These are phyloP conservation scores for Ictidomys tridecemlineatus DNA, from an alignment of 2,113 vertebrate species.

Conservation along the genomic window DNA sequence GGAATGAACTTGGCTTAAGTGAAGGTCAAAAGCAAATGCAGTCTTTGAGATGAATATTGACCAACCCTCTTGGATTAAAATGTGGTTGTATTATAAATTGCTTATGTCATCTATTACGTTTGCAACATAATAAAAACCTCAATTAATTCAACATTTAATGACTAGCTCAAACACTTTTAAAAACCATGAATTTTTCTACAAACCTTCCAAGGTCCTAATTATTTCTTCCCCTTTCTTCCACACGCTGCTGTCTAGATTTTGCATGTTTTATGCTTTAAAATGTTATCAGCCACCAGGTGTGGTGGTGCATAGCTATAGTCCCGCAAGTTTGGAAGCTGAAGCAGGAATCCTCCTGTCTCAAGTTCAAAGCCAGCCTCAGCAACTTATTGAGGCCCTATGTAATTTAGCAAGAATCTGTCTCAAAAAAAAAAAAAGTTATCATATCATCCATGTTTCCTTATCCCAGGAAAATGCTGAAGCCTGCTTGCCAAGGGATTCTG, in stretches of 20 bases:
- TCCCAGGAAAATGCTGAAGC: background rate
- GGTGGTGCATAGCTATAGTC: too few relatives aligned
- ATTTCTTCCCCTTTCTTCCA: background rate
- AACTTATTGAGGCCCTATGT: too few relatives aligned
- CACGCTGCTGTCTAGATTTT: background rate
- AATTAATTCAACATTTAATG: background rate
- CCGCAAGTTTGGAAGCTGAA: too few relatives aligned
- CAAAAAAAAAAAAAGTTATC: too few relatives aligned
- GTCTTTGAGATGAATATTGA: background rate
- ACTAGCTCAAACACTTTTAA: background rate
- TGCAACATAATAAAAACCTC: background rate
- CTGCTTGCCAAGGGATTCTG: background rate
- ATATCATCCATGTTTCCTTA: too few relatives aligned
- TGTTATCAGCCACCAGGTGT: background rate
- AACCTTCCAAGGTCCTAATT: background rate
- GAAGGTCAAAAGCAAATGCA: background rate
- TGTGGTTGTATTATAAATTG: background rate
- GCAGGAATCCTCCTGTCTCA: too few relatives aligned
- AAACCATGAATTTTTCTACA: background rate
- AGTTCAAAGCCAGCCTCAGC: too few relatives aligned
- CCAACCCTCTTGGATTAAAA: background rate
- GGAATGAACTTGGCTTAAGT: background rate
- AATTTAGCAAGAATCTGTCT: too few relatives aligned
- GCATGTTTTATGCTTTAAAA: background rate
- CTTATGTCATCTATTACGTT: background rate